Evolutionary conservation across 2,888 invertebrate species (phyloP).

Genomic region (Phasia obesa): DNA sequence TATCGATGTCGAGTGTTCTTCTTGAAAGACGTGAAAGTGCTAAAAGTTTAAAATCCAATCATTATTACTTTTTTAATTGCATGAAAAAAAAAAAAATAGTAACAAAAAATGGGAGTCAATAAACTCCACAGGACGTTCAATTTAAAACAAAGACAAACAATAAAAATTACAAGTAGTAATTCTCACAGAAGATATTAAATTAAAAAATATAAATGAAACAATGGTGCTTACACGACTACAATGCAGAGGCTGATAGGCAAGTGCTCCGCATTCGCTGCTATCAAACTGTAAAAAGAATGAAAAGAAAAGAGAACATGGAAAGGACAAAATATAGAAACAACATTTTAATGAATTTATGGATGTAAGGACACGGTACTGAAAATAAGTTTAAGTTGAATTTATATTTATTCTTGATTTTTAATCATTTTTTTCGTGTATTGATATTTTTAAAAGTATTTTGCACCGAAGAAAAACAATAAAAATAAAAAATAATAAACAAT

Average conservation of each 20-base stretch:
- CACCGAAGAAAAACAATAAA: neutral
- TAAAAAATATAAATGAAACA: conserved; percentile 29
- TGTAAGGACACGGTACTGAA: conserved; percentile 1
- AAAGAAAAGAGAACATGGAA: conserved; percentile 43
- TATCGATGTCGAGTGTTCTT: conserved; percentile 86
- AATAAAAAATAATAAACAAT: neutral
- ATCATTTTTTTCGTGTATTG: neutral
- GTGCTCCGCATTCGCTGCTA: conserved; percentile 81
- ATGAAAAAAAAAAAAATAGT: too few species aligned
- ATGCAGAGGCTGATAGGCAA: conserved; percentile 79
- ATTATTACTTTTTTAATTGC: neutral
- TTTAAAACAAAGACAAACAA: conserved; percentile 16
- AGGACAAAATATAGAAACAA: conserved; percentile 53
- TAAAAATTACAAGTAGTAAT: neutral
- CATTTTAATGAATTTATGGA: conserved; percentile 54
- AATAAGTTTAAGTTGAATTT: neutral
- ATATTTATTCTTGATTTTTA: neutral
- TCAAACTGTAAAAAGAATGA: conserved; percentile 78
- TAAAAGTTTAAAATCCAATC: conserved; percentile 80
- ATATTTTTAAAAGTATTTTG: conserved; percentile 4
- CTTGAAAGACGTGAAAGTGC: conserved; percentile 89
- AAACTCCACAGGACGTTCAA: conserved; percentile 22
- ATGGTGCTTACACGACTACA: conserved; percentile 80
- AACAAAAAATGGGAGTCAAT: conserved; percentile 6
- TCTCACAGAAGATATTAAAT: neutral